phyloP scores from a whole-genome alignment of 2,888 invertebrate genomes.

The Machimus rusticus region DNA sequence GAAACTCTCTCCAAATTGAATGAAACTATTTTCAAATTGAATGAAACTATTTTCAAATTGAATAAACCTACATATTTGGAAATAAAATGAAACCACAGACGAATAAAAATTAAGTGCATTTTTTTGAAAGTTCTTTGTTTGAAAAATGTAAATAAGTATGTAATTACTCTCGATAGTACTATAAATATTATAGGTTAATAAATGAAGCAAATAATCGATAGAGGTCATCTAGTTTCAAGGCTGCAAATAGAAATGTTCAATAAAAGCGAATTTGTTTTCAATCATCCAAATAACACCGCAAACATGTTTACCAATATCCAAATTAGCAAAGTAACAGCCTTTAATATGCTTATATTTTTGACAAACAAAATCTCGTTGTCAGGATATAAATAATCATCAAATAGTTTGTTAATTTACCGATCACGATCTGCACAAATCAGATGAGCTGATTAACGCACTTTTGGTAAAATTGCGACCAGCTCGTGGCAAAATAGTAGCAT shows the following conservation, averaged over 20 bases:
- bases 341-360: neutral
- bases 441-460: neutral
- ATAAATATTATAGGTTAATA: neutral
- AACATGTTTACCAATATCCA: neutral
- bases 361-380: neutral
- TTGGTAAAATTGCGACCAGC: neutral
- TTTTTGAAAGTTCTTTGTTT: too few relatives aligned
- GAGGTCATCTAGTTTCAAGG: neutral
- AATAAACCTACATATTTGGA: too few relatives aligned
- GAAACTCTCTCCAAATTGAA: too few relatives aligned
- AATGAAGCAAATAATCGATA: neutral
- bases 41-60: too few relatives aligned
- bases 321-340: neutral
- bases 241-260: neutral
- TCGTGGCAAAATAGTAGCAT: neutral
- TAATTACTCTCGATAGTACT: too few relatives aligned
- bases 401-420: neutral
- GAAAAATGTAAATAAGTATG: too few relatives aligned
- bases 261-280: neutral
- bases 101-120: too few relatives aligned
- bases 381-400: neutral
- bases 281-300: neutral
- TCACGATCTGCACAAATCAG: neutral
- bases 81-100: too few relatives aligned
- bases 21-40: too few relatives aligned